Evolutionary conservation across 2,888 invertebrate species (phyloP), one percentile per base, ranked within the genome.

Genomic region (Lochmaea capreae): DNA sequence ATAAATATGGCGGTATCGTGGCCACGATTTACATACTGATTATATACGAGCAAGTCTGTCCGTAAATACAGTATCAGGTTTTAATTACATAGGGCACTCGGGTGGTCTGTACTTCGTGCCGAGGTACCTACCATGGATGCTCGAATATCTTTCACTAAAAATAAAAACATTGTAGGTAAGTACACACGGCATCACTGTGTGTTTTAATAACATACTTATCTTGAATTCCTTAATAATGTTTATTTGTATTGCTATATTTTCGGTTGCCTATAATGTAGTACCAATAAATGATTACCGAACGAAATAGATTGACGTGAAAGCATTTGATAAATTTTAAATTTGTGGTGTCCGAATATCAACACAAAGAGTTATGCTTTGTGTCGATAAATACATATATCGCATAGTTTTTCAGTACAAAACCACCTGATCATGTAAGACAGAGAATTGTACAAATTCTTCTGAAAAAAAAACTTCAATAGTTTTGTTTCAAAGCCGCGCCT

Each of bases 21-120:
- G 83, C 82, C 85, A 85, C 85, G 86, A 86, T 86, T 86, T 86
- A 86, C 86, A 86, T 86, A 86, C 85, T 85, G 86, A 86, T 86
- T 86, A 86, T 85, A 79, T 77, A 82, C 81, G 81, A 80, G 76
- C 74, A 57, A 71, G 70, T 62, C 57, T 65, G 58, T 43, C 18
- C 59, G 68, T 67, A 70, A 73, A 69, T 70, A 76, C 72, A 67
- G 77, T 71, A 83, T 84, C 83, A 84, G 79, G 82, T 84, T 85
- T 86, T 86, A 86, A 86, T 86, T 85, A 85, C 85, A 84, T 80
- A 81, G 83, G 84, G 80, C 81, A 80, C 85, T 84, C 84, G 83
- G 86, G 86, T 86, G 86, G 86, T 86, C 85, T 84, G 79, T 73
- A 75, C 77, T 69, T 72, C 69, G 77, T 71, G 69, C 71, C 65